These are phyloP conservation scores for Thryonomys swinderianus DNA, from an alignment of 2,113 vertebrate genomes.

Conservation along the genomic window DNA sequence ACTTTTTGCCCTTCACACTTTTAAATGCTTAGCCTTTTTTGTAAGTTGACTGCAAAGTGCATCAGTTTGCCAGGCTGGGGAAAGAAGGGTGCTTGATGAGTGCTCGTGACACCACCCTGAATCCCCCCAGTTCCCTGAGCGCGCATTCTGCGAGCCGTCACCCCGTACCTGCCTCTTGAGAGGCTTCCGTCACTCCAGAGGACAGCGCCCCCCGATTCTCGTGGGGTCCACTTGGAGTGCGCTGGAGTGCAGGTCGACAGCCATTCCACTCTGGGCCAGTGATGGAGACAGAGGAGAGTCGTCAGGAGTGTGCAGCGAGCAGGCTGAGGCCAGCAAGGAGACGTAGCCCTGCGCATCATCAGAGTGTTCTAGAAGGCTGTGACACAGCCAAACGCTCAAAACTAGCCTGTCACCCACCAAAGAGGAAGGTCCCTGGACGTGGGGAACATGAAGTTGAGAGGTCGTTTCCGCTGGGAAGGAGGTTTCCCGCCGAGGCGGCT, in stretches of 20 bases:
- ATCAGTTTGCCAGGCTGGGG: slow-evolving; percentile 85
- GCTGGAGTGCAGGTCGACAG: slow-evolving; percentile 78
- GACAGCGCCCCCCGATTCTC: slow-evolving; percentile 81
- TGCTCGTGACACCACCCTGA: slow-evolving; percentile 85
- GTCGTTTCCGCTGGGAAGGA: not conserved
- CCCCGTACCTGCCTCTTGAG: slow-evolving; percentile 85
- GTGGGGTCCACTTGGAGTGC: slow-evolving; percentile 80
- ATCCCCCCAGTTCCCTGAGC: slow-evolving; percentile 77
- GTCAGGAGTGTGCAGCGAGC: slow-evolving; percentile 59
- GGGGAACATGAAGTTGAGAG: not conserved
- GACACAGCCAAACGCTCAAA: slow-evolving; percentile 64
- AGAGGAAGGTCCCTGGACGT: slow-evolving; percentile 41
- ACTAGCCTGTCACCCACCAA: slow-evolving; percentile 60
- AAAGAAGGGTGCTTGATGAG: slow-evolving; percentile 80
- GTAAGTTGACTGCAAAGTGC: slow-evolving; percentile 90
- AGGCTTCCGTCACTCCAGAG: slow-evolving; percentile 82
- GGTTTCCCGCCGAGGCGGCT: not conserved
- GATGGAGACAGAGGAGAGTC: slow-evolving; percentile 79
- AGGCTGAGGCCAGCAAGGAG: not conserved
- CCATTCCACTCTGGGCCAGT: slow-evolving; percentile 83
- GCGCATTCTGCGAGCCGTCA: slow-evolving; percentile 85
- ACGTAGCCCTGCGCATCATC: not conserved
- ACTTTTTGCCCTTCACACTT: slow-evolving; percentile 93
- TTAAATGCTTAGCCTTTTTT: slow-evolving; percentile 91
- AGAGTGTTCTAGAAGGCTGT: slow-evolving; percentile 77